Percentiles rank a stretch among this genome's conserved stretches.
phyloP scores from a whole-genome alignment of 2,888 invertebrate species.

The Eupithecia tripunctaria region DNA sequence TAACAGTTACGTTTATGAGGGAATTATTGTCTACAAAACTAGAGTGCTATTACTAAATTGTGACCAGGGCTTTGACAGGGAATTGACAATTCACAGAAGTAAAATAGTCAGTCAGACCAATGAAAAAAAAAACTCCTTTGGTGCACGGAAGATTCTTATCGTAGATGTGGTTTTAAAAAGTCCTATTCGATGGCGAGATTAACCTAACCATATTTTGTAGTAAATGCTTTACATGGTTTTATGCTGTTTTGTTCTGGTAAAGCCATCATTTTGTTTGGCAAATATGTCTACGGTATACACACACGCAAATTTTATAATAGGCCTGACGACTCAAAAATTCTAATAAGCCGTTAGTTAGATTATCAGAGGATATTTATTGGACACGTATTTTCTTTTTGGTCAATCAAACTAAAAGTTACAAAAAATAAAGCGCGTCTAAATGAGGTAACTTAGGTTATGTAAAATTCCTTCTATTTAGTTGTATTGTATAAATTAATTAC shows the following conservation, averaged over 20 bases:
- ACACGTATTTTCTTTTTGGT: no score
- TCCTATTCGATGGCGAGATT: not conserved
- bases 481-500: no score
- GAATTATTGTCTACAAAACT: conserved; percentile 42
- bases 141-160: not conserved
- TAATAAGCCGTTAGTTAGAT: no score
- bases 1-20: conserved; percentile 47
- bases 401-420: no score
- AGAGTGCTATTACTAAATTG: conserved; percentile 16
- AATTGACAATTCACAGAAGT: not conserved
- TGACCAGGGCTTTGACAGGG: not conserved
- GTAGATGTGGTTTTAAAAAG: not conserved
- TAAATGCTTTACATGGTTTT: not conserved
- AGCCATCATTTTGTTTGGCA: not conserved
- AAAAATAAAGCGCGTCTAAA: no score
- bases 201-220: not conserved
- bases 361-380: no score
- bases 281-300: not conserved
- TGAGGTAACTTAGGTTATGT: no score
- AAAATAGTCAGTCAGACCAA: not conserved
- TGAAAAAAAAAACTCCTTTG: not conserved
- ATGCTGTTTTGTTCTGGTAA: not conserved
- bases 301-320: not conserved
- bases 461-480: no score
- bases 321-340: no score